These are phyloP conservation scores for Phrynocephalus vlangalii DNA, from an alignment of 2,797 vertebrate species.

Conservation along the genomic window DNA sequence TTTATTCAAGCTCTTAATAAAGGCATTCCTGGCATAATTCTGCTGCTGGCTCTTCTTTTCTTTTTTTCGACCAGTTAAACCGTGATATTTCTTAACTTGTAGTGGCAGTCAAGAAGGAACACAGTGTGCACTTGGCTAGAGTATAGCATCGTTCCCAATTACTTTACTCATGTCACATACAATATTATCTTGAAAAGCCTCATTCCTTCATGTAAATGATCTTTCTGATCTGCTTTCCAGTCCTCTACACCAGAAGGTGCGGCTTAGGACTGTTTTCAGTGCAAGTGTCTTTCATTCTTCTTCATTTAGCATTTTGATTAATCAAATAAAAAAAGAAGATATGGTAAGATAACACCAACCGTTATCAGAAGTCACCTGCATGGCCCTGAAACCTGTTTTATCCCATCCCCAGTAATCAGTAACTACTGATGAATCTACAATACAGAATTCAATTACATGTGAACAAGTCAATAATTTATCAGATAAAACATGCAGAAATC, in stretches of 20 bases:
- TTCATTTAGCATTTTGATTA: neutral
- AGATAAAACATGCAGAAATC: neutral
- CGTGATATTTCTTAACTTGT: neutral
- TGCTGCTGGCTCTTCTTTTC: rapidly evolving
- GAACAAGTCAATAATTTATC: neutral
- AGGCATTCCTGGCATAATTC: neutral
- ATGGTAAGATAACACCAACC: no score
- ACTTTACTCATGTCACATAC: conserved; percentile 5
- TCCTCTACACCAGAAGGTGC: neutral
- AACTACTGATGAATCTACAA: neutral
- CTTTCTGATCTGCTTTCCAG: neutral
- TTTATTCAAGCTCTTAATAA: neutral
- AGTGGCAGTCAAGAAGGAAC: neutral
- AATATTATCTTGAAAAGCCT: neutral
- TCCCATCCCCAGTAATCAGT: neutral
- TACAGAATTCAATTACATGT: neutral
- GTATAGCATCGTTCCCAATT: conserved; percentile 19
- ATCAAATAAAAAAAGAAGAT: neutral
- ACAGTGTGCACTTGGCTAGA: conserved; percentile 10
- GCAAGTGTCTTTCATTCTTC: neutral
- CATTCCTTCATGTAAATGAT: neutral
- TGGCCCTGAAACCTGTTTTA: neutral
- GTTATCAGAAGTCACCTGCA: neutral
- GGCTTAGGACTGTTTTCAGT: conserved; percentile 1
- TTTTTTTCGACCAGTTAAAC: conserved; percentile 18